phyloP scores from a whole-genome alignment of 2,113 vertebrate genomes.

The Rutilus rutilus region DNA sequence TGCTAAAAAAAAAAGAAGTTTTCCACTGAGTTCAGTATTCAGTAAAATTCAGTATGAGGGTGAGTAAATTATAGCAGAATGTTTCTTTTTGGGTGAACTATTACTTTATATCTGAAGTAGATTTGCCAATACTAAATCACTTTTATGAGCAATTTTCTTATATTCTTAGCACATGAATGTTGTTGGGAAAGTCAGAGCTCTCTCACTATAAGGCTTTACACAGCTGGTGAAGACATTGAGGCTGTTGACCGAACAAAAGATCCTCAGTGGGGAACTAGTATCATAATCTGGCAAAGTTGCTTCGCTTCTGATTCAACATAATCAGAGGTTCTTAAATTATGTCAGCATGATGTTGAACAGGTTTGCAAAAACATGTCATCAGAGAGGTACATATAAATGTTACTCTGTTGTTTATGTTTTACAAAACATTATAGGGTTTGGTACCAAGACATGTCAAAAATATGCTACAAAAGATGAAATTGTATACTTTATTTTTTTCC shows the following conservation, averaged over 20 bases:
- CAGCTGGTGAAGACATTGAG: slow-evolving; percentile 32
- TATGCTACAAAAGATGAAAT: slow-evolving; percentile 5
- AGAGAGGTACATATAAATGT: background rate
- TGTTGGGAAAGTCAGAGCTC: slow-evolving; percentile 9
- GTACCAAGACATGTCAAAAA: background rate
- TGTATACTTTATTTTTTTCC: background rate
- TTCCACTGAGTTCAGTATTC: background rate
- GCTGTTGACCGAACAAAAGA: slow-evolving; percentile 23
- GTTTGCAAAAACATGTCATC: background rate
- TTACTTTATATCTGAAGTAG: background rate
- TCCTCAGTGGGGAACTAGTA: slow-evolving; percentile 23
- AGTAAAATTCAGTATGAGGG: background rate
- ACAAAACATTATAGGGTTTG: background rate
- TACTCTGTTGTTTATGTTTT: background rate
- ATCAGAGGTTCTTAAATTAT: slow-evolving; percentile 13
- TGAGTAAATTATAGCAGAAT: background rate
- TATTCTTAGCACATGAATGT: background rate
- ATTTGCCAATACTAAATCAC: background rate
- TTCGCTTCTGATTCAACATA: slow-evolving; percentile 5
- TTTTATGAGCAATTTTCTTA: background rate
- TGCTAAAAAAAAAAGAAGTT: background rate
- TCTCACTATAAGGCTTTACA: background rate
- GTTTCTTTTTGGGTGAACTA: background rate
- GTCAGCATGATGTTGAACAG: slow-evolving; percentile 5
- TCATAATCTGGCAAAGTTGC: slow-evolving; percentile 26